These are phyloP conservation scores for Diprion similis DNA, from an alignment of 1,140 invertebrate species.

Conservation along the genomic window DNA sequence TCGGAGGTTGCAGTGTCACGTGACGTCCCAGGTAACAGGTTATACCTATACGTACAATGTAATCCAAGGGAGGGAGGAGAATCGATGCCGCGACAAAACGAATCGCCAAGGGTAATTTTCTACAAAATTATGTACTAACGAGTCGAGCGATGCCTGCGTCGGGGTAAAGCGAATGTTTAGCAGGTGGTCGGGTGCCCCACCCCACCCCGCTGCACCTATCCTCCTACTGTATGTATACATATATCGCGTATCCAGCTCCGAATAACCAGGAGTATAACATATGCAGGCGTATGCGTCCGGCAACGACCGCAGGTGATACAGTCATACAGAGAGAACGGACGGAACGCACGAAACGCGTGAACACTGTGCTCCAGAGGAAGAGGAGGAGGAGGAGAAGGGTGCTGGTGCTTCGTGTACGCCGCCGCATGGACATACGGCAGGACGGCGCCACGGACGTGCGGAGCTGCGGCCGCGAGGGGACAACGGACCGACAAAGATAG, in stretches of 20 bases:
- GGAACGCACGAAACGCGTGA: background rate
- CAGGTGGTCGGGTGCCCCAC: background rate
- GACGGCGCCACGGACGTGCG: background rate
- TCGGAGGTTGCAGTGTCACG: no score
- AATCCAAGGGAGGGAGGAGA: background rate
- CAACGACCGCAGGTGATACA: conserved; percentile 28
- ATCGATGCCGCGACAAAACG: conserved; percentile 4
- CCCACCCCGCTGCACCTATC: background rate
- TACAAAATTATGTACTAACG: background rate
- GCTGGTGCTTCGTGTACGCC: conserved; percentile 5
- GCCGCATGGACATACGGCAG: conserved; percentile 6
- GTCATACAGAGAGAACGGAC: background rate
- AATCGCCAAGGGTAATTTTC: conserved; percentile 5
- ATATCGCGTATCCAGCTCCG: no score
- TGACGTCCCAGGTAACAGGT: no score
- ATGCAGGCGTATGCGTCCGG: background rate
- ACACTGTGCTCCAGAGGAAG: background rate
- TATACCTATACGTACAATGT: no score
- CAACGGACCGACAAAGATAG: conserved; percentile 60
- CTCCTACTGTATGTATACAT: no score
- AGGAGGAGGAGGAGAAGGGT: conserved; percentile 6
- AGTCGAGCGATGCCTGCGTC: background rate
- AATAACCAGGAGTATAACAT: no score
- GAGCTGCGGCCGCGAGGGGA: conserved; percentile 48
- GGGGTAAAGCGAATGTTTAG: background rate